phyloP scores from a whole-genome alignment of 1,140 invertebrate genomes.

The Adelges cooleyi region DNA sequence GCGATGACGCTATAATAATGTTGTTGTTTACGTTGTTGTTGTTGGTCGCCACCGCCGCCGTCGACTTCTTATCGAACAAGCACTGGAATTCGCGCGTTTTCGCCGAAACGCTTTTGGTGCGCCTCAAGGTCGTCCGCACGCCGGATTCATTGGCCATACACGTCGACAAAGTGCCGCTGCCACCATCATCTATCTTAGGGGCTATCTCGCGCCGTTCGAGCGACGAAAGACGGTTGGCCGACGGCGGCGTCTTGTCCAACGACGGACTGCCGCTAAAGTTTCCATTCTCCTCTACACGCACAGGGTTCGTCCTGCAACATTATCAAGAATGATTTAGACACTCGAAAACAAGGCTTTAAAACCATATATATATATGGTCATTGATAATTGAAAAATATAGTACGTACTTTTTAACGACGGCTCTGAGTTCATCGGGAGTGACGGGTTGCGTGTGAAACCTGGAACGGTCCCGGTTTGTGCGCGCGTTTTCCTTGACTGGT shows the following conservation, averaged over 20 bases:
- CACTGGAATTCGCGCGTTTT: background rate
- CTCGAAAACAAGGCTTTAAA: background rate
- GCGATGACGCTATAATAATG: too few species aligned
- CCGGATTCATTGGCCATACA: too few species aligned
- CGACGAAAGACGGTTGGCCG: background rate
- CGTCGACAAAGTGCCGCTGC: too few species aligned
- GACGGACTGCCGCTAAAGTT: background rate
- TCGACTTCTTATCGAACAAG: background rate
- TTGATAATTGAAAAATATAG: background rate
- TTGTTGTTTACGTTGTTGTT: too few species aligned
- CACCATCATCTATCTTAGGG: background rate
- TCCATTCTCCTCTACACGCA: background rate
- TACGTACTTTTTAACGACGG: slow-evolving; percentile 42
- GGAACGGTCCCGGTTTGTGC: slow-evolving; percentile 30
- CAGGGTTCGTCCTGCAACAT: background rate
- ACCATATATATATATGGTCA: background rate
- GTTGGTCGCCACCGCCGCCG: too few species aligned
- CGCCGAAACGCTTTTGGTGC: slow-evolving; percentile 32
- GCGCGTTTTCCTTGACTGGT: background rate
- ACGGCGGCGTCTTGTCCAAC: background rate
- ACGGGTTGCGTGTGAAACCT: slow-evolving; percentile 50
- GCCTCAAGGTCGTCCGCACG: slow-evolving; percentile 32
- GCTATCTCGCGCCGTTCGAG: background rate
- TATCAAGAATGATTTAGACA: too few species aligned
- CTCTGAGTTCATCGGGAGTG: slow-evolving; percentile 49